A percentile compares a stretch with the other conserved stretches of the same genome.
These are phyloP conservation scores for Nipponacmea schrenckii DNA, from an alignment of 2,888 invertebrate genomes.

Conservation along the genomic window DNA sequence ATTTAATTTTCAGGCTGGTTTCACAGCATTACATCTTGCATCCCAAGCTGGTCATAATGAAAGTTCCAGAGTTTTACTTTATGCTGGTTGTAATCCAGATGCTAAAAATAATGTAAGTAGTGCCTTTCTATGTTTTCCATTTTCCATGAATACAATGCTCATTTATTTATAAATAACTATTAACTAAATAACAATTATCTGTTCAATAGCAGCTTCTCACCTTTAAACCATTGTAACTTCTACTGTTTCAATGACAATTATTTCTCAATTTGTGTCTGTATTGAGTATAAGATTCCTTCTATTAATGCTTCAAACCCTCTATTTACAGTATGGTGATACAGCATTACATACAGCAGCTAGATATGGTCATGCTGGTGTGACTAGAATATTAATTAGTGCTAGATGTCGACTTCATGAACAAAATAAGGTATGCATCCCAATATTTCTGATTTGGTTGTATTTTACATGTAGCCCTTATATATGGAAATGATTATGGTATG, in stretches of 20 bases:
- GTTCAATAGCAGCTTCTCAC: no score
- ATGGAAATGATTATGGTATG: no score
- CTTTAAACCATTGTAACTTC: no score
- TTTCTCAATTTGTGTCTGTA: no score
- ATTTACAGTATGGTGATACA: slow-evolving; percentile 87
- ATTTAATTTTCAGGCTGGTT: slow-evolving; percentile 76
- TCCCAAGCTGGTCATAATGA: slow-evolving; percentile 98
- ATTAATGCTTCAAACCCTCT: no score
- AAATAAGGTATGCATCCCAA: slow-evolving; percentile 76
- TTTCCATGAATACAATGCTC: no score
- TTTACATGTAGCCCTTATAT: no score
- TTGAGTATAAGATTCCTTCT: no score
- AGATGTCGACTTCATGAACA: slow-evolving; percentile 86
- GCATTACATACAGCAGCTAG: slow-evolving; percentile 93
- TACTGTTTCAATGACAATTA: no score
- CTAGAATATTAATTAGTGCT: slow-evolving; percentile 91
- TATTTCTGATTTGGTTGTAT: neutral
- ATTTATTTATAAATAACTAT: no score
- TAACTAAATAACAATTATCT: no score
- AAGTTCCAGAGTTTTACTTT: slow-evolving; percentile 86
- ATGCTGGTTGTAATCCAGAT: slow-evolving; percentile 88
- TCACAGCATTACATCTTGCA: slow-evolving; percentile 92
- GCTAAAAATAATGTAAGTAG: slow-evolving; percentile 85
- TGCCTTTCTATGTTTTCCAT: neutral
- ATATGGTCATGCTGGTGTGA: slow-evolving; percentile 96